These are phyloP conservation scores for Tretioscincus oriximinensis DNA, from an alignment of 2,113 vertebrate species.

Conservation along the genomic window DNA sequence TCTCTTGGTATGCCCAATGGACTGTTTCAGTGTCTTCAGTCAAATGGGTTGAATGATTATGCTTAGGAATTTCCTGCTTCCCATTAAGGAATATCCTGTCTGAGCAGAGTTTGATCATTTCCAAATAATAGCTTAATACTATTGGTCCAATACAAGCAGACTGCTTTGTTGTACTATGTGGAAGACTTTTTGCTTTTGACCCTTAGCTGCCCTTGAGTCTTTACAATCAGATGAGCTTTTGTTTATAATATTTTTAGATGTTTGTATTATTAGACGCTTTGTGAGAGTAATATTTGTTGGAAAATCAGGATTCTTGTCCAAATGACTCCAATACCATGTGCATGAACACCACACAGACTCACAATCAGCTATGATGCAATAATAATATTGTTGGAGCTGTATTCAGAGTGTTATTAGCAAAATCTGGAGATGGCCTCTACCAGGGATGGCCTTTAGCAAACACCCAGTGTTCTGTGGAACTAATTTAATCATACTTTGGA, in stretches of 20 bases:
- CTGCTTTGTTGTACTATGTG: not conserved
- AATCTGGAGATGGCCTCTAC: not conserved
- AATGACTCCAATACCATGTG: not conserved
- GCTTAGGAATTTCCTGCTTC: conserved; percentile 61
- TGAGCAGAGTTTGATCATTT: conserved; percentile 4
- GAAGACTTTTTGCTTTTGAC: not conserved
- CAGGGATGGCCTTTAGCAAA: not conserved
- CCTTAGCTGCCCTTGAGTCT: not conserved
- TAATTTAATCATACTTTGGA: not conserved
- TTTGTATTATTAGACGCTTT: not conserved
- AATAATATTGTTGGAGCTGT: not conserved
- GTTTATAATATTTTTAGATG: not conserved
- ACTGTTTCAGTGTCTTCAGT: conserved; percentile 58
- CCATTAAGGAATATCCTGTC: conserved; percentile 40
- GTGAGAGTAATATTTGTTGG: not conserved
- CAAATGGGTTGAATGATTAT: conserved; percentile 49
- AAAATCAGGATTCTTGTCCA: not conserved
- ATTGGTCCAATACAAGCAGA: not conserved
- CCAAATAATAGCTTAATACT: not conserved
- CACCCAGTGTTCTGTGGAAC: not conserved
- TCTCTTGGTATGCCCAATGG: conserved; percentile 36
- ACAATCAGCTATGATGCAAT: not conserved
- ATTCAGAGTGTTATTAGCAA: not conserved
- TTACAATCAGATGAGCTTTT: not conserved
- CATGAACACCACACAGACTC: not conserved